phyloP scores from a whole-genome alignment of 2,888 invertebrate genomes.

The Drosophila vallismaia region DNA sequence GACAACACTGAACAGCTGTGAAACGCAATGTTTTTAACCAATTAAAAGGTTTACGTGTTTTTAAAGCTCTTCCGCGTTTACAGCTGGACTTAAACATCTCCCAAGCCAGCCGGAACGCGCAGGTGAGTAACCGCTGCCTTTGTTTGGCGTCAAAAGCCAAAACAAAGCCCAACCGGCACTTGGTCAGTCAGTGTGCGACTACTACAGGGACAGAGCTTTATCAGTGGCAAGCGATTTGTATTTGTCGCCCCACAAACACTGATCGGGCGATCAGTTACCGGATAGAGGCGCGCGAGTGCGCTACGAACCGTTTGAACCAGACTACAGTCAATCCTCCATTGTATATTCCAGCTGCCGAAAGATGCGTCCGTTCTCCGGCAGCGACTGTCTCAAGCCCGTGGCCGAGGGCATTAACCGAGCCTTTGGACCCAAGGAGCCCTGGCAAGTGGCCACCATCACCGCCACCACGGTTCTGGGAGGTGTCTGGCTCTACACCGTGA shows the following conservation, averaged over 20 bases:
- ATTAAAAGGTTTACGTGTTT: constrained; percentile 2
- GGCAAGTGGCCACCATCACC: constrained; percentile 92
- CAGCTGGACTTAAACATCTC: constrained; percentile 1
- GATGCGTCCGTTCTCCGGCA: constrained; percentile 73
- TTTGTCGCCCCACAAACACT: constrained; percentile 29
- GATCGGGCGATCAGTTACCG: constrained; percentile 54
- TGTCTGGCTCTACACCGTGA: constrained; percentile 90
- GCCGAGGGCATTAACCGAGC: constrained; percentile 85
- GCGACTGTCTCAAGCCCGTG: constrained; percentile 77
- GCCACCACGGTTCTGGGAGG: constrained; percentile 89
- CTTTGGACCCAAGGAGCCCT: constrained; percentile 90
- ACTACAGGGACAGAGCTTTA: constrained; percentile 41
- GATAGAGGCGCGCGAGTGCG: constrained; percentile 46
- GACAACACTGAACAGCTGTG: constrained; percentile 1
- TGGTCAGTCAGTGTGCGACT: constrained; percentile 10
- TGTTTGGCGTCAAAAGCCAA: constrained; percentile 11
- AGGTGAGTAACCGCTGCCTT: constrained; percentile 33
- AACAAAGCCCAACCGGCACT: constrained; percentile 12
- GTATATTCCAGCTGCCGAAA: constrained; percentile 30
- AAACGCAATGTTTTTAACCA: constrained; percentile 20
- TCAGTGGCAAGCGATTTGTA: constrained; percentile 56
- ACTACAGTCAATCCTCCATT: constrained; percentile 3
- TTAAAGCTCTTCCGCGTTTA: constrained; percentile 6
- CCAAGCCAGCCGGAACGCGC: background rate
- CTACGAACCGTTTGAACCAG: constrained; percentile 2